Conservation (phyloP, 2,888 invertebrate genomes). For the Minunthozetes semirufus region DNA sequence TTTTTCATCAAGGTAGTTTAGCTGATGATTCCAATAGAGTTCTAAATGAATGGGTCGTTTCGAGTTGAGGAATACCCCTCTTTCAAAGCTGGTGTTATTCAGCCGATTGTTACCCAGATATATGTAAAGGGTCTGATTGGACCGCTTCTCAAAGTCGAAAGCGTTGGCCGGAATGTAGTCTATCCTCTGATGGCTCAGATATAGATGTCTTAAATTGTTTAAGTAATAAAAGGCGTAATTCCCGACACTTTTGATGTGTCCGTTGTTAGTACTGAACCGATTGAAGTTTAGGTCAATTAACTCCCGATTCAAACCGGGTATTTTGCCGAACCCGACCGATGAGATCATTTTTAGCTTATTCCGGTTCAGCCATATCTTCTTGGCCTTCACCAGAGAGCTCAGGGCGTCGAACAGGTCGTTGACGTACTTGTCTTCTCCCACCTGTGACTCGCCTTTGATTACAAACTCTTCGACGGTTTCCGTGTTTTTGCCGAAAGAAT, state of each 20-base stretch:
- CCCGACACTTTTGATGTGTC: slow-evolving; percentile 27
- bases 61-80: slow-evolving; percentile 29
- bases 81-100: slow-evolving; percentile 35
- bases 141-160: slow-evolving; percentile 32
- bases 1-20: slow-evolving; percentile 32
- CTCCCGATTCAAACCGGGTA: not conserved
- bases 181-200: slow-evolving; percentile 32
- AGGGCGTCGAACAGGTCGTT: slow-evolving; percentile 34
- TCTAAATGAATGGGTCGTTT: slow-evolving; percentile 34
- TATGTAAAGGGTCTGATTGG: slow-evolving; percentile 34
- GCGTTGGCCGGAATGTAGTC: slow-evolving; percentile 32
- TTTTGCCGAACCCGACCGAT: slow-evolving; percentile 34
- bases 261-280: slow-evolving; percentile 18
- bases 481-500: slow-evolving; percentile 22
- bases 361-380: slow-evolving; percentile 29
- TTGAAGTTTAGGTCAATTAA: slow-evolving; percentile 35
- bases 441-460: slow-evolving; percentile 22
- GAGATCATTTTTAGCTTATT: slow-evolving; percentile 25
- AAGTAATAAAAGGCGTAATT: slow-evolving; percentile 36
- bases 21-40: slow-evolving; percentile 34
- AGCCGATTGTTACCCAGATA: slow-evolving; percentile 34
- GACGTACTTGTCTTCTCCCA: not conserved
- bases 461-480: slow-evolving; percentile 26
- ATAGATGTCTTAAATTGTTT: slow-evolving; percentile 28
- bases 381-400: slow-evolving; percentile 16